Conservation (phyloP, 1,140 invertebrate species). For the Drosophila carrolli region DNA sequence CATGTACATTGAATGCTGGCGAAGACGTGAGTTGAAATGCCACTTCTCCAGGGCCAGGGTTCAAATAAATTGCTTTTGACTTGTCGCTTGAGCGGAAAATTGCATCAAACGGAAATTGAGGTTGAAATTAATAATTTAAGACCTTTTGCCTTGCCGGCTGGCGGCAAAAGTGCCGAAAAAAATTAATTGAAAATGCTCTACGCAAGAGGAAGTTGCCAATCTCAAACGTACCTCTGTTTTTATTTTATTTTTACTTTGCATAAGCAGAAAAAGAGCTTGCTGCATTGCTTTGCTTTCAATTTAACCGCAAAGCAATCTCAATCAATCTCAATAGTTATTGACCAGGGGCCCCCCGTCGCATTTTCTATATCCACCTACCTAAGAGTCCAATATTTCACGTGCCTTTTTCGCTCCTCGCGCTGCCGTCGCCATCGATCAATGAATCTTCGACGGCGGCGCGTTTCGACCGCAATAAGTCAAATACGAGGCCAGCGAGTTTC, state of each 20-base stretch:
- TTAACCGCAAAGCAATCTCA: slow-evolving; percentile 62
- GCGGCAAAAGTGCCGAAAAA: slow-evolving; percentile 20
- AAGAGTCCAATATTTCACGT: slow-evolving; percentile 73
- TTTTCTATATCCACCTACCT: slow-evolving; percentile 25
- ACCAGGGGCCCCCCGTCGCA: slow-evolving; percentile 33
- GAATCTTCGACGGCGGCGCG: slow-evolving; percentile 52
- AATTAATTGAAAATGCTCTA: slow-evolving; percentile 32
- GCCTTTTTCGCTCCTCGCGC: slow-evolving; percentile 54
- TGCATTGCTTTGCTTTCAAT: slow-evolving; percentile 60
- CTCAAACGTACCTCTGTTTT: background rate
- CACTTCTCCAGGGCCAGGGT: slow-evolving; percentile 55
- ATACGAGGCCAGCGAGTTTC: slow-evolving; percentile 78
- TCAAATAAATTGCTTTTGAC: slow-evolving; percentile 77
- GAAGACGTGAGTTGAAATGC: slow-evolving; percentile 57
- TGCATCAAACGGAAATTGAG: slow-evolving; percentile 40
- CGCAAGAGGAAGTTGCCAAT: slow-evolving; percentile 34
- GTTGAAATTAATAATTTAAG: slow-evolving; percentile 40
- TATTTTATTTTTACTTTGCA: slow-evolving; percentile 50
- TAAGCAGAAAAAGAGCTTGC: slow-evolving; percentile 27
- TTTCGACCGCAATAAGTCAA: slow-evolving; percentile 78
- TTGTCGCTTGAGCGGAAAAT: slow-evolving; percentile 79
- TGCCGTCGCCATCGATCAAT: slow-evolving; percentile 62
- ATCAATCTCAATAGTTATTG: slow-evolving; percentile 74
- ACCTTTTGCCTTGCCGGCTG: slow-evolving; percentile 5
- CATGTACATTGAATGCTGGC: slow-evolving; percentile 54